Base-by-base conservation (phyloP, 1,140 invertebrate genomes). In the Hesperophylax magnus region DNA sequence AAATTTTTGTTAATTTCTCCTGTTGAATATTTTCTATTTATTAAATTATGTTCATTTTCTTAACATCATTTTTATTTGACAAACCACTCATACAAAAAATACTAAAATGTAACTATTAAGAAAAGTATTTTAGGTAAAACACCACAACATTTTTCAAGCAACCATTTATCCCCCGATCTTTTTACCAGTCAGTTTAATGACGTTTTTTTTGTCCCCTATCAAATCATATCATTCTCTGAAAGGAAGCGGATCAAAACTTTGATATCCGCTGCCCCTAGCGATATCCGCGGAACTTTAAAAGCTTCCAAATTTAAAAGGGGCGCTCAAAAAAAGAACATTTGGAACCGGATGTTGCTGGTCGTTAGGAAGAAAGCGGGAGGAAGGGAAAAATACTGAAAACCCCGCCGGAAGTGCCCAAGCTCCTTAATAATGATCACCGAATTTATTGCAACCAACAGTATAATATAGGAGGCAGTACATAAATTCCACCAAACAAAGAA, bases 261-360 rank as follows among this genome's bases (percentile, higher is more conserved):
- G 20, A 58, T n/a, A 22, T 58, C 56, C 20, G 56, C 20, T 20
- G 56, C 56, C n/a, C 56, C 56, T 18, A 18, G n/a, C 27, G 27
- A 67, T 14, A 20, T 22, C 24, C 14, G n/a, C 14, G 63, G 63
- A 34, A 67, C 22, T n/a, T 61, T 61, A 54, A 3, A 34, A 75
- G 18, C 58, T 75, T 75, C 72, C 22, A 58, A 75, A 75, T 75
- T 75, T 75, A 58, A 75, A 75, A 52, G 52, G 24, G 72, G 54
- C 52, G 72, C 54, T 58, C 52, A 56, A 75, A 75, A 75, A 75
- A 75, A 72, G 67, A 75, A 75, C 72, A 56, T 75, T 75, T 27
- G n/a, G 15, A 56, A 75, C 72, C 72, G 72, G 72, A 75, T 56
- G 54, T 58, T n/a, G 72, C 31, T 54, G 72, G 54, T 75, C 72